Conservation (phyloP, 2,113 vertebrate genomes). For the Meleagris gallopavo region DNA sequence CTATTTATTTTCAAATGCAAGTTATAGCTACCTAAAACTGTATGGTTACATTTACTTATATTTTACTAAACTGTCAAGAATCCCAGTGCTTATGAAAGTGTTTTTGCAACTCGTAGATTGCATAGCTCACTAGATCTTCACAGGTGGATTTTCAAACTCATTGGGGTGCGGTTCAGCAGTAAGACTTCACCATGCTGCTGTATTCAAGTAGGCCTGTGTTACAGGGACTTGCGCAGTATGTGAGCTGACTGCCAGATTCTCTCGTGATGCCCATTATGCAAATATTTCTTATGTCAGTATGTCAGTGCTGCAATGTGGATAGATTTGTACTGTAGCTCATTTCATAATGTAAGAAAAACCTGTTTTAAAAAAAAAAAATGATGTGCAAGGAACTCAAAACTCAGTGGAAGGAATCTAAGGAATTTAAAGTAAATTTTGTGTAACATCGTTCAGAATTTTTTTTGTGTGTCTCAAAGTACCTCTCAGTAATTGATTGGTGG, state of each 20-base stretch:
- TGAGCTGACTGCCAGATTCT: not conserved
- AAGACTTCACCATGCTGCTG: rapidly evolving
- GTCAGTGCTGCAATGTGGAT: not conserved
- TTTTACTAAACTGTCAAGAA: not conserved
- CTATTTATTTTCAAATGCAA: too few species aligned
- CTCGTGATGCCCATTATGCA: not conserved
- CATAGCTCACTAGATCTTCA: not conserved
- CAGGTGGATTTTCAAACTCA: not conserved
- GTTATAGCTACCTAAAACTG: not conserved
- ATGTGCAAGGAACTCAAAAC: not conserved
- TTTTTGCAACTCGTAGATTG: not conserved
- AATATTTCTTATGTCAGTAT: not conserved
- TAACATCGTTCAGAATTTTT: slow-evolving; percentile 4
- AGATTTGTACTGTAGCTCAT: not conserved
- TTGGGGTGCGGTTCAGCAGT: not conserved
- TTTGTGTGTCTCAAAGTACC: slow-evolving; percentile 7
- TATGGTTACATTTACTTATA: rapidly evolving
- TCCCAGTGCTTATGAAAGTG: not conserved
- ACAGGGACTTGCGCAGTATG: rapidly evolving
- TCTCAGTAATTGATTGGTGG: slow-evolving; percentile 39
- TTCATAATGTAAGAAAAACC: slow-evolving; percentile 19
- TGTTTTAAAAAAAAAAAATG: not conserved
- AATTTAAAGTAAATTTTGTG: slow-evolving; percentile 51
- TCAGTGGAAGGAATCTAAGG: not conserved
- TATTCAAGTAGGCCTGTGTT: not conserved